Base-by-base conservation (phyloP, 2,113 vertebrate genomes). In the Dipodomys stephensi region DNA sequence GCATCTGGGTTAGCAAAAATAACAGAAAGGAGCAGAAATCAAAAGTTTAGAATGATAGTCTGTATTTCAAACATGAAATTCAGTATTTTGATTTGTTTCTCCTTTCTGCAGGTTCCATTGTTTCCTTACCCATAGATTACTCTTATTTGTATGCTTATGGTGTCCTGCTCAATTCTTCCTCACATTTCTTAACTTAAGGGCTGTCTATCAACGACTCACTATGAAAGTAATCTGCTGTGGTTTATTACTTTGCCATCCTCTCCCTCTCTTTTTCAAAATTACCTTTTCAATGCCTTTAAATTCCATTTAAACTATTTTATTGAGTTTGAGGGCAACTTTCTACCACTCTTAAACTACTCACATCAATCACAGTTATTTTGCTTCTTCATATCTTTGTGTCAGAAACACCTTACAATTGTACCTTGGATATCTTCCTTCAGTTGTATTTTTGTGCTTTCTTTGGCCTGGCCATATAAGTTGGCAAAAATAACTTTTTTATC, bases 321-420 rank as follows among this genome's bases (percentile, higher is more conserved):
- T 90, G 91, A 82, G 57, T 87, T 91, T 77, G 32, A 71, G n/a
- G 7, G 65, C 62, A 90, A 39, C 23, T 57, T 92, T 19, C 57
- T 12, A 83, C 11, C 23, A n/a, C 78, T 83, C 11, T 80, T n/a
- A 30, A 74, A 53, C 62, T 89, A 23, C 22, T 92, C 57, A 84
- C 68, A 91, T 96, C 77, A 44, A 78, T 91, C 81, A 92, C 60
- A 85, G 32, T 90, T 84, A 83, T 62, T 95, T 93, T 35, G 87
- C 73, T 73, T 90, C 60, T 92, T 19, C 1, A 5, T 57, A 76
- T 53, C n/a, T 91, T 79, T 19, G n/a, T 62, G 22, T 53, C 46
- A 91, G 72, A 71, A 91, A 76, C 25, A 76, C 10, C 80, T 94
- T 82, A 79, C 60, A 89, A 91, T 53, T 89, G 7, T 77, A 25